Percentiles rank a stretch among this genome's conserved stretches.
These are phyloP conservation scores for Pseudachorutes palmiensis DNA, from an alignment of 1,140 invertebrate genomes.

Conservation along the genomic window DNA sequence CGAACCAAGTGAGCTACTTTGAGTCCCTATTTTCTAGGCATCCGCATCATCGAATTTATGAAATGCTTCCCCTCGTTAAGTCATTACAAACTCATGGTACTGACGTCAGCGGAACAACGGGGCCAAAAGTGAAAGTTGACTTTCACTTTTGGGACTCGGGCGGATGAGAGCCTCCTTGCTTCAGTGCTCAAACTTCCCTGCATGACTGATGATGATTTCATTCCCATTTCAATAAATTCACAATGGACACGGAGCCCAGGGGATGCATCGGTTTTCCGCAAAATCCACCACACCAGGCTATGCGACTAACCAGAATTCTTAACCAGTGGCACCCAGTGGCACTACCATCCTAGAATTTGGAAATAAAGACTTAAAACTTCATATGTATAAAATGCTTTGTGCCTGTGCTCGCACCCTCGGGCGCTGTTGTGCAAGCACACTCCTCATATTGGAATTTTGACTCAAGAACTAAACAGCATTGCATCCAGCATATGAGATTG, in stretches of 20 bases:
- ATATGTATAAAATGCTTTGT: too few species aligned
- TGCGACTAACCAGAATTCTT: too few species aligned
- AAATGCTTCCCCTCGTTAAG: not conserved
- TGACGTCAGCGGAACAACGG: not conserved
- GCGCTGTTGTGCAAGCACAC: too few species aligned
- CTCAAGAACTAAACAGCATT: too few species aligned
- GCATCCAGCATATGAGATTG: too few species aligned
- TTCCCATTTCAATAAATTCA: not conserved
- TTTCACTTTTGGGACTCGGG: not conserved
- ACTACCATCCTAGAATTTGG: too few species aligned
- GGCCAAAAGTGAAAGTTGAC: not conserved
- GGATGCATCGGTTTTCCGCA: too few species aligned
- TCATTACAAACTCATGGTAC: not conserved
- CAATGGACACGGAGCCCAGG: not conserved
- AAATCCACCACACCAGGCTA: too few species aligned
- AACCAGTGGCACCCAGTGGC: too few species aligned
- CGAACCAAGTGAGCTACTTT: conserved; percentile 49
- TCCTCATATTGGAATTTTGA: too few species aligned
- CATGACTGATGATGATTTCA: not conserved
- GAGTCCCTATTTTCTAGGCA: not conserved
- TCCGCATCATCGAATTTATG: not conserved
- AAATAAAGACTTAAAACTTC: too few species aligned
- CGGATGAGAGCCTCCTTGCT: not conserved
- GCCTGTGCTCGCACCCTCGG: too few species aligned
- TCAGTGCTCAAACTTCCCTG: not conserved